These are phyloP conservation scores for Verasper variegatus DNA, from an alignment of 2,113 vertebrate genomes.

Conservation along the genomic window DNA sequence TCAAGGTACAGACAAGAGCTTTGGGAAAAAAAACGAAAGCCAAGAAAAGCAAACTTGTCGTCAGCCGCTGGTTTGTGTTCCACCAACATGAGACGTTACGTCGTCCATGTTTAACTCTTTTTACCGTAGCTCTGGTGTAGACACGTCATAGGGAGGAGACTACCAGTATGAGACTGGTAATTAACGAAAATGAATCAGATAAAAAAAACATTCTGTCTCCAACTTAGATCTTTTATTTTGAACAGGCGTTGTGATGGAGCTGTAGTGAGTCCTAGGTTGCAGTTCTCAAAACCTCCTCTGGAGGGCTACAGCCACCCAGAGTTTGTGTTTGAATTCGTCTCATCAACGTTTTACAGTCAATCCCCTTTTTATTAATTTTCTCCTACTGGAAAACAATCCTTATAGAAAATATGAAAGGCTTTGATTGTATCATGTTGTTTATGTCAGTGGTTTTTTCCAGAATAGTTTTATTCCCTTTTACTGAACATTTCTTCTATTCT, in stretches of 20 bases:
- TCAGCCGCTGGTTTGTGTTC: too few species aligned
- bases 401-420: not conserved
- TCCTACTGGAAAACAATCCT: not conserved
- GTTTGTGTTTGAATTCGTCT: not conserved
- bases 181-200: too few species aligned
- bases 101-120: not conserved
- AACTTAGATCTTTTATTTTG: not conserved
- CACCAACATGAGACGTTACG: not conserved
- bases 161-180: too few species aligned
- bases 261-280: slow-evolving; percentile 28
- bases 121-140: slow-evolving; percentile 26
- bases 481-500: not conserved
- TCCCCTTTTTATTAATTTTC: not conserved
- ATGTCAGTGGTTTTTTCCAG: not conserved
- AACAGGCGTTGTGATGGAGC: not conserved
- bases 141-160: too few species aligned
- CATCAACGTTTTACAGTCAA: not conserved
- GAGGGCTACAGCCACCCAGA: slow-evolving; percentile 65
- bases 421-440: not conserved
- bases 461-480: not conserved
- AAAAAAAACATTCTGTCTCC: too few species aligned
- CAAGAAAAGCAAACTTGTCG: too few species aligned
- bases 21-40: too few species aligned
- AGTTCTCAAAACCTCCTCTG: slow-evolving; percentile 66
- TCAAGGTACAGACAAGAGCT: too few species aligned